Conservation (phyloP, 2,888 invertebrate species). For the Hofmannophila pseudospretella region DNA sequence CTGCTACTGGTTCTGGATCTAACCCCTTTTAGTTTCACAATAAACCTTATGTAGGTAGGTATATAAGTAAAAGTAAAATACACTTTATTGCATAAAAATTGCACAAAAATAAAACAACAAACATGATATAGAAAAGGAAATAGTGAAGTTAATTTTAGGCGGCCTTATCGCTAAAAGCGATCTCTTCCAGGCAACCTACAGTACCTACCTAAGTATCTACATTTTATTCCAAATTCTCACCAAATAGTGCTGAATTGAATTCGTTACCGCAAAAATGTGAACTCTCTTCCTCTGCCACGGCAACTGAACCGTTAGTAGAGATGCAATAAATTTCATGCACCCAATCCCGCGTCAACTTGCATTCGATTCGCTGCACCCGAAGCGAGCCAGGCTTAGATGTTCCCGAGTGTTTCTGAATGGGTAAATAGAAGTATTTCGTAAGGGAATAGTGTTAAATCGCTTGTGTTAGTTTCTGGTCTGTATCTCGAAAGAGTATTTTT, state of each 20-base stretch:
- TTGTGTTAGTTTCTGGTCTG: conserved; percentile 2
- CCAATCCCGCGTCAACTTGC: conserved; percentile 48
- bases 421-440: conserved; percentile 54
- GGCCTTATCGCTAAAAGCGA: too few relatives aligned
- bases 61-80: too few relatives aligned
- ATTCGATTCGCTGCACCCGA: conserved; percentile 49
- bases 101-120: too few relatives aligned
- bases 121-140: too few relatives aligned
- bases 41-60: too few relatives aligned
- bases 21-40: too few relatives aligned
- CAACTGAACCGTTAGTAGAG: conserved; percentile 26
- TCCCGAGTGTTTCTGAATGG: conserved; percentile 25
- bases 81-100: too few relatives aligned
- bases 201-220: too few relatives aligned
- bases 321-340: conserved; percentile 55
- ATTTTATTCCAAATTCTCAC: too few relatives aligned
- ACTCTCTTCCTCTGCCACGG: background rate
- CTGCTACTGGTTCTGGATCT: too few relatives aligned
- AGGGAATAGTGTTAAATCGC: conserved; percentile 19
- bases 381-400: conserved; percentile 28
- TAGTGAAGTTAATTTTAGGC: too few relatives aligned
- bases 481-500: conserved; percentile 1
- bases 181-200: too few relatives aligned
- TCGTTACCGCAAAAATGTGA: conserved; percentile 1
- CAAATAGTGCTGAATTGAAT: conserved; percentile 7